A percentile compares a stretch with the other conserved stretches of the same genome.
Conservation (phyloP, 2,888 invertebrate genomes). For the Mesodorylaimus sp. region DNA sequence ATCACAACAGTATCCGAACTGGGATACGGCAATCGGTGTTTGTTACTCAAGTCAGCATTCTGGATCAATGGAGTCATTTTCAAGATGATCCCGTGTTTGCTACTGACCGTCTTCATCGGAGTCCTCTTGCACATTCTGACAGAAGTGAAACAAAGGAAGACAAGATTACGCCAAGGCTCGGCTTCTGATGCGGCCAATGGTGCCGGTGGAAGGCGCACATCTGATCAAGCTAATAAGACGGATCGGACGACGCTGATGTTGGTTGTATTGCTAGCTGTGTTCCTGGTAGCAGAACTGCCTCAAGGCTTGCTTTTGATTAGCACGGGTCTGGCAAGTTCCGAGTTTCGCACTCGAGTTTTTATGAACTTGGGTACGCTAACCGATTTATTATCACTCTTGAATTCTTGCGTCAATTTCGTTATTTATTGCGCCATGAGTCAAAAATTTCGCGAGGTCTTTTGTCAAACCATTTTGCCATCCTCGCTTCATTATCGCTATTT, state of each 20-base stretch:
- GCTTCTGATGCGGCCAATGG: not conserved
- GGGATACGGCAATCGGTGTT: not conserved
- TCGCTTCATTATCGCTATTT: no score
- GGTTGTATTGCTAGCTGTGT: not conserved
- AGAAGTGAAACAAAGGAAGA: not conserved
- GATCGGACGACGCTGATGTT: conserved; percentile 2
- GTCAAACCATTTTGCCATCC: no score
- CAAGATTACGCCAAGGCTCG: not conserved
- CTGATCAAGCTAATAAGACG: no score
- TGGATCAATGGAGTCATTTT: not conserved
- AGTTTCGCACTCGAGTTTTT: no score
- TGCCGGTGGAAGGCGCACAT: no score
- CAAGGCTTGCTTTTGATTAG: conserved; percentile 1
- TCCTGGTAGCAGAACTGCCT: conserved; percentile 1
- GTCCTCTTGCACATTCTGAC: not conserved
- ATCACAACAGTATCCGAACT: not conserved
- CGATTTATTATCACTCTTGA: no score
- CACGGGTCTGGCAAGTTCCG: no score
- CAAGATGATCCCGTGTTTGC: conserved; percentile 1
- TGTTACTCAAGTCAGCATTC: not conserved
- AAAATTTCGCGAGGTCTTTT: no score
- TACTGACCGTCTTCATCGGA: conserved; percentile 1
- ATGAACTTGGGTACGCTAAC: no score
- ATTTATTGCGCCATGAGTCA: no score
- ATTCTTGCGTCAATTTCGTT: no score